Conservation (phyloP, 2,113 vertebrate species). For the Polypterus senegalus region DNA sequence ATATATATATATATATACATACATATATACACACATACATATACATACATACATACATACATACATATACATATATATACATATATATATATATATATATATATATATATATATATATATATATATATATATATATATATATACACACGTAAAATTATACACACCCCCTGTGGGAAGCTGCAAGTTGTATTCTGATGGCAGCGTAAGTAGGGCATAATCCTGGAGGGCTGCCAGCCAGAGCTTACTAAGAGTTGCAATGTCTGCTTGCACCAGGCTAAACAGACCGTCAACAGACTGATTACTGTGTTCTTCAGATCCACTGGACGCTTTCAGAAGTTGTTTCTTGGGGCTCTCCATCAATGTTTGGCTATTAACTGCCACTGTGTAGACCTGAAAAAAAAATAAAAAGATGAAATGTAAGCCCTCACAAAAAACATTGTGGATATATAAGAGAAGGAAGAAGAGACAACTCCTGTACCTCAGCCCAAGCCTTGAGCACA, state of each 20-base stretch:
- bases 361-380: slow-evolving; percentile 64
- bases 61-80: no score
- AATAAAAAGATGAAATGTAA: slow-evolving; percentile 1
- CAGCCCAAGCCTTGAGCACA: slow-evolving; percentile 89
- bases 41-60: no score
- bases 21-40: no score
- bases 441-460: neutral
- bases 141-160: slow-evolving; percentile 10
- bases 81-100: no score
- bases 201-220: slow-evolving; percentile 72
- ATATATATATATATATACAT: no score
- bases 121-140: no score
- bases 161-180: slow-evolving; percentile 70
- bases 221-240: slow-evolving; percentile 83
- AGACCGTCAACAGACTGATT: slow-evolving; percentile 38
- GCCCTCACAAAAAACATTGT: neutral
- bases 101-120: no score
- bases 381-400: slow-evolving; percentile 71
- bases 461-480: slow-evolving; percentile 41
- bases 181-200: slow-evolving; percentile 58
- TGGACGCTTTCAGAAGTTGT: slow-evolving; percentile 24
- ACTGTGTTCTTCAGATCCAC: slow-evolving; percentile 29
- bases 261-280: slow-evolving; percentile 64
- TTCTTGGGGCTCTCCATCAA: slow-evolving; percentile 22
- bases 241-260: slow-evolving; percentile 66